phyloP scores from a whole-genome alignment of 1,140 invertebrate species.

The Dreissena rostriformis region DNA sequence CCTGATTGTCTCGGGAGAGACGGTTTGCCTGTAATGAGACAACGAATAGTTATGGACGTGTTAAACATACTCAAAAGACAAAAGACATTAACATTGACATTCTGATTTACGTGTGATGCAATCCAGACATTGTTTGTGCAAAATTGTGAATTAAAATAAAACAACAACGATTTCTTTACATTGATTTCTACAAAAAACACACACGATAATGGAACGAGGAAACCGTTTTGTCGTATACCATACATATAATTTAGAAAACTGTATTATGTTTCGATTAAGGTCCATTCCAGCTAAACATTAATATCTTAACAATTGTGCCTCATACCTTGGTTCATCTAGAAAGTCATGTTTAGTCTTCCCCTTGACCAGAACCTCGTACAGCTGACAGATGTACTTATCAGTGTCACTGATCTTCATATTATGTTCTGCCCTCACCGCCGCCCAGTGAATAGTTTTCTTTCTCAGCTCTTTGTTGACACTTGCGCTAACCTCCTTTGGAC shows the following conservation, averaged over 20 bases:
- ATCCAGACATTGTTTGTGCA: not conserved
- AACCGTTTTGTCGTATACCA: too few relatives aligned
- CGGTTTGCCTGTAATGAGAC: not conserved
- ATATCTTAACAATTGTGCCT: too few relatives aligned
- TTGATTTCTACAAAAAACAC: too few relatives aligned
- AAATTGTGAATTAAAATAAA: too few relatives aligned
- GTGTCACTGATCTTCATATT: not conserved
- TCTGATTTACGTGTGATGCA: not conserved
- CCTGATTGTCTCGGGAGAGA: not conserved
- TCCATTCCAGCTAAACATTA: too few relatives aligned
- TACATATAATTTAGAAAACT: too few relatives aligned
- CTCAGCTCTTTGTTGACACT: not conserved
- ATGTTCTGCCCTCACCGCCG: not conserved
- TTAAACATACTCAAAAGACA: too few relatives aligned
- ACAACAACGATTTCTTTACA: too few relatives aligned
- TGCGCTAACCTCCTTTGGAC: not conserved
- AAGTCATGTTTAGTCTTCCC: not conserved
- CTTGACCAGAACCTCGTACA: constrained; percentile 9
- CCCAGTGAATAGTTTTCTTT: not conserved
- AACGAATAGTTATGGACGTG: too few relatives aligned
- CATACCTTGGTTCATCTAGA: not conserved
- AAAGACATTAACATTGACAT: too few relatives aligned
- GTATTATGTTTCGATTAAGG: too few relatives aligned
- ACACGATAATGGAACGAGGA: too few relatives aligned
- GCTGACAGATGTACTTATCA: not conserved